Conservation (phyloP, 1,140 invertebrate genomes). For the Agrilus planipennis region DNA sequence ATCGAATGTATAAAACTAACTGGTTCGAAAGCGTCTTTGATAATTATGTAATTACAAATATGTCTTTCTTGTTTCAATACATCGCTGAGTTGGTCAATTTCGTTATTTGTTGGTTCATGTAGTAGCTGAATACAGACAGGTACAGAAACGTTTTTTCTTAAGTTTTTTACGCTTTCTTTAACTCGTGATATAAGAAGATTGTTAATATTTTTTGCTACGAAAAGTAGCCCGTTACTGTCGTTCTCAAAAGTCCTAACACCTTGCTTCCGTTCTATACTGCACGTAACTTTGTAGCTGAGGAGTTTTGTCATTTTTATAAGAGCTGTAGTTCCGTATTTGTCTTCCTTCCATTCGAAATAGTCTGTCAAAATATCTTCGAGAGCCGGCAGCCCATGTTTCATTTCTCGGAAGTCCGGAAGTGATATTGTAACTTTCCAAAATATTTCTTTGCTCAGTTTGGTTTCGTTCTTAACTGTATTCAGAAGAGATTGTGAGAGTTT, state of each 20-base stretch:
- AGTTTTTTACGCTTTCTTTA: neutral
- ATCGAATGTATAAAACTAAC: conserved; percentile 23
- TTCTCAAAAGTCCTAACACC: neutral
- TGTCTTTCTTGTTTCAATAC: conserved; percentile 13
- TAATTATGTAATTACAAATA: conserved; percentile 19
- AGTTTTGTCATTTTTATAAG: conserved; percentile 12
- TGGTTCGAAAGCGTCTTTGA: conserved; percentile 9
- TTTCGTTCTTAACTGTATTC: conserved; percentile 36
- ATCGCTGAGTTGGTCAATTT: neutral
- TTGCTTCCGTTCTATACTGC: conserved; percentile 1
- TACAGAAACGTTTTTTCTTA: conserved; percentile 8
- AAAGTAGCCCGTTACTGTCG: conserved; percentile 19
- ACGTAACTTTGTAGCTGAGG: neutral
- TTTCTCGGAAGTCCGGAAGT: conserved; percentile 36
- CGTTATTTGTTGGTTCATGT: neutral
- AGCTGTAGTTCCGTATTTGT: conserved; percentile 9
- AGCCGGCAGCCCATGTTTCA: conserved; percentile 19
- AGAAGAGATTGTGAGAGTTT: conserved; percentile 36
- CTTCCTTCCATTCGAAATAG: conserved; percentile 21
- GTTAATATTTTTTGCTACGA: conserved; percentile 19
- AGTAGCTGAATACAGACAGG: conserved; percentile 16
- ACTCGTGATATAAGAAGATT: neutral
- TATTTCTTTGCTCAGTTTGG: conserved; percentile 38
- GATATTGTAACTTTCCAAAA: conserved; percentile 59
- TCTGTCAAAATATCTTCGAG: conserved; percentile 33